Base-by-base conservation (phyloP, 2,113 vertebrate species). In the Eclectus roratus region DNA sequence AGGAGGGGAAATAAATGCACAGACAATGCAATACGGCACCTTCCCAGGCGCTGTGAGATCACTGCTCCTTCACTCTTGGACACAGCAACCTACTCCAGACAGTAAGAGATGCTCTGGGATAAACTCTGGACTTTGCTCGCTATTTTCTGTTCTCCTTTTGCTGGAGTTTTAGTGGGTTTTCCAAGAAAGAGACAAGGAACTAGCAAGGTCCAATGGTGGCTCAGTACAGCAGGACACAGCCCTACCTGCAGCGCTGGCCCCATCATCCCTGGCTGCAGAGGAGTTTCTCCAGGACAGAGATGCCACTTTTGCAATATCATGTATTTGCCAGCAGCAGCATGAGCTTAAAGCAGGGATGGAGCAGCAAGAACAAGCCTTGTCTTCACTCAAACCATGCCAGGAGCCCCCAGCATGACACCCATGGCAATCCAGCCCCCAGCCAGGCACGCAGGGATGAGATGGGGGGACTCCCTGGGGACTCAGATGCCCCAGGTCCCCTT, bases 51-150 rank as follows among this genome's bases (percentile, higher is more conserved):
- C 53, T 21, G 16, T 5, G 4, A 49, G 63, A 61, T 44, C 61
- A 28, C 31, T 1, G 10, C 20, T 84, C 46, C 43, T 47, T 56
- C 2, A 0, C 52, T 73, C 72, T 61, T 56, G 23, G 52, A 41
- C 1, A 3, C 11, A 1, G 0, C 1, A 3, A 80, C 24, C 47
- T 15, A 23, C 55, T 11, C 25, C 29, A 56, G n/a, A 8, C 13
- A 65, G 61, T 71, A 35, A 4, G 60, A 81, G 52, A 52, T 10
- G 19, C 52, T 33, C 21, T 2, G 37, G 46, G 35, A 56, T 28
- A 71, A 79, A 37, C 37, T 27, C 56, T 20, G 73, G 35, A n/a
- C 44, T 95, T 65, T 15, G 41, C 21, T 78, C 52, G 3, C 44
- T 71, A 3, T 79, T 56, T 72, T 19, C 11, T 0, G 0, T 63